phyloP scores from a whole-genome alignment of 1,140 invertebrate species.

The Gonioctena quinquepunctata region DNA sequence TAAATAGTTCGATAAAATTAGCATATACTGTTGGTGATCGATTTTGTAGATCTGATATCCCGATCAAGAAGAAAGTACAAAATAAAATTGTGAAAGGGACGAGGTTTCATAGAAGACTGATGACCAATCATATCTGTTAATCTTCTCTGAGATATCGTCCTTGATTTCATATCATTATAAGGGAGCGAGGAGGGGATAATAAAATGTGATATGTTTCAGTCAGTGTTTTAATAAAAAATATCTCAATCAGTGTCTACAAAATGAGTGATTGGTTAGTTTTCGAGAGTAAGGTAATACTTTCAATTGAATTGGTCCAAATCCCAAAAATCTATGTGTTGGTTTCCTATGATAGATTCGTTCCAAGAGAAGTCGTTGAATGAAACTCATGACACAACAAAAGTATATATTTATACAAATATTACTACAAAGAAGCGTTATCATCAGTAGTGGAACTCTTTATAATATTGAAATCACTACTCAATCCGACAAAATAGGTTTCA shows the following conservation, averaged over 20 bases:
- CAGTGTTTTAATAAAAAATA: constrained; percentile 3
- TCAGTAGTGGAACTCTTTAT: too few relatives aligned
- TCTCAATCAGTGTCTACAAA: too few relatives aligned
- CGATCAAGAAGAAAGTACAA: constrained; percentile 30
- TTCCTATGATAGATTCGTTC: too few relatives aligned
- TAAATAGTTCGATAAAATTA: constrained; percentile 11
- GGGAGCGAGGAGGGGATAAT: constrained; percentile 23
- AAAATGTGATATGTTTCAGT: constrained; percentile 39
- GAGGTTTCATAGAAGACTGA: constrained; percentile 13
- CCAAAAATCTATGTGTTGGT: too few relatives aligned
- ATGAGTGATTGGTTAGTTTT: too few relatives aligned
- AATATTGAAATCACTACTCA: constrained; percentile 66
- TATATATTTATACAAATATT: too few relatives aligned
- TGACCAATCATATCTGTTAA: neutral
- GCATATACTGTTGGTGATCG: constrained; percentile 20
- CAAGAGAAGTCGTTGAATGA: too few relatives aligned
- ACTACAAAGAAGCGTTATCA: too few relatives aligned
- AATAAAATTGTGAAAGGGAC: constrained; percentile 12
- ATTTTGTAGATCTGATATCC: constrained; percentile 28
- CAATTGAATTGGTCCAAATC: too few relatives aligned
- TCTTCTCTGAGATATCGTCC: neutral
- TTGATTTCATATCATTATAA: constrained; percentile 8
- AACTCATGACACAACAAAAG: too few relatives aligned
- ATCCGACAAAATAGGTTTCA: constrained; percentile 73
- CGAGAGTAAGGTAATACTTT: too few relatives aligned